Base-by-base conservation (phyloP, 1,140 invertebrate genomes). In the Pararge aegeria region DNA sequence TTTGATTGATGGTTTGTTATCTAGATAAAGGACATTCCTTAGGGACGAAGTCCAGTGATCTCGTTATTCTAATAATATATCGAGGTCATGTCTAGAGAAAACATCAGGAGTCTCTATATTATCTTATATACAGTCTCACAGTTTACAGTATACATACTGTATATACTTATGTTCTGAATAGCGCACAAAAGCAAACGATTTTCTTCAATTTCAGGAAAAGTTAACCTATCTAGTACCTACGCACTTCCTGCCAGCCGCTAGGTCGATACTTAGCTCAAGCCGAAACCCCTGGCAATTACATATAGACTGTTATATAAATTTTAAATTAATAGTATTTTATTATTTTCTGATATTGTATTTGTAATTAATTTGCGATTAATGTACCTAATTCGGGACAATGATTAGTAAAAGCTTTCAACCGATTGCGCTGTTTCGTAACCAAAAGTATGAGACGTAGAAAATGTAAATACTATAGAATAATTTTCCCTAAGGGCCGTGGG, bases 361-460 rank as follows among this genome's bases (percentile, higher is more conserved):
- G 7, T 15, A 40, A 40, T 16, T 16, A 5, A 12, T 12, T 0
- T 34, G 10, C 0, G 30, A 40, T 15, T 40, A 13, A 40, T 46
- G 1, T 2, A 46, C 4, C 9, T 46, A 19, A 20, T 46, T 46
- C 3, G 20, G 2, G 18, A n/a, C 18, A 46, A 20, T 46, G 18
- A 21, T 21, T 46, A 1, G 3, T 4, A 20, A 44, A 20, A 46
- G 16, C 18, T 46, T 46, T 46, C n/a, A 46, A 9, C 2, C 20
- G 5, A 21, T 46, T 46, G 19, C 42, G 42, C 18, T 49, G 21
- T 49, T 49, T 49, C 21, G 46, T 49, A 49, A 49, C 21, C 12
- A 49, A 20, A 27, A 49, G 1, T 3, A 27, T 49, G 21, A n/a
- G 21, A 49, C 19, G 20, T 13, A n/a, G 21, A 21, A 21, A 21